Conservation (phyloP, 92 coral and sea anemone genomes). For the Blastomussa wellsi region DNA sequence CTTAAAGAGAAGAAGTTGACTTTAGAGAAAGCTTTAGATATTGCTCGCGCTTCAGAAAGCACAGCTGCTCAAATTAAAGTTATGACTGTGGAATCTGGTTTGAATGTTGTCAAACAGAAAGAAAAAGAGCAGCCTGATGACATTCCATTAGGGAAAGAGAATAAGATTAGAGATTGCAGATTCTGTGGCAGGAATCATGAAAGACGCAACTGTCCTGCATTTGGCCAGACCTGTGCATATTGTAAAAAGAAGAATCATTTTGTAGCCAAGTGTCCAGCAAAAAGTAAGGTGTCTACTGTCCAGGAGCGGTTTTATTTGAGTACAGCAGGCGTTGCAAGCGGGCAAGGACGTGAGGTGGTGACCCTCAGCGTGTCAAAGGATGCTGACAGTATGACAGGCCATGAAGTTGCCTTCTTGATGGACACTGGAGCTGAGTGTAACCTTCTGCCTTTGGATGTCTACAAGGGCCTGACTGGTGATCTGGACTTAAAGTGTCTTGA, state of each 20-base stretch:
- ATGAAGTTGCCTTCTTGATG: slow-evolving; percentile 44
- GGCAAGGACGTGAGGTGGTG: slow-evolving; percentile 45
- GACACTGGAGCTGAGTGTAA: slow-evolving; percentile 62
- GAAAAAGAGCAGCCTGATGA: slow-evolving; percentile 30
- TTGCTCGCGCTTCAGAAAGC: too few relatives aligned
- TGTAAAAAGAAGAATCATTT: slow-evolving; percentile 52
- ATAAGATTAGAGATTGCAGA: slow-evolving; percentile 38
- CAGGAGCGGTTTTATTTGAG: slow-evolving; percentile 48
- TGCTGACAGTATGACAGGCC: neutral
- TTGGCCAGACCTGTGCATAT: slow-evolving; percentile 52
- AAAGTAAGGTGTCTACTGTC: slow-evolving; percentile 31
- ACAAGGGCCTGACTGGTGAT: neutral
- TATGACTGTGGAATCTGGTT: slow-evolving; percentile 26
- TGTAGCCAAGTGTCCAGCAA: slow-evolving; percentile 42
- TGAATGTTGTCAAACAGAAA: slow-evolving; percentile 18
- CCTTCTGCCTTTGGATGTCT: slow-evolving; percentile 46
- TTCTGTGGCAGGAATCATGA: slow-evolving; percentile 53
- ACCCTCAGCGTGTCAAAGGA: slow-evolving; percentile 33
- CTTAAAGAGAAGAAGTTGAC: slow-evolving; percentile 48
- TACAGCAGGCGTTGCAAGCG: neutral
- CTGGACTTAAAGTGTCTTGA: neutral
- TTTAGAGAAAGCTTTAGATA: slow-evolving; percentile 31
- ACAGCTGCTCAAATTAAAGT: slow-evolving; percentile 39
- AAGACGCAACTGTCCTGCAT: slow-evolving; percentile 54
- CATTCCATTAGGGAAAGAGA: slow-evolving; percentile 9